Base-by-base conservation (phyloP, 2,797 vertebrate genomes). In the Carduelis carduelis region DNA sequence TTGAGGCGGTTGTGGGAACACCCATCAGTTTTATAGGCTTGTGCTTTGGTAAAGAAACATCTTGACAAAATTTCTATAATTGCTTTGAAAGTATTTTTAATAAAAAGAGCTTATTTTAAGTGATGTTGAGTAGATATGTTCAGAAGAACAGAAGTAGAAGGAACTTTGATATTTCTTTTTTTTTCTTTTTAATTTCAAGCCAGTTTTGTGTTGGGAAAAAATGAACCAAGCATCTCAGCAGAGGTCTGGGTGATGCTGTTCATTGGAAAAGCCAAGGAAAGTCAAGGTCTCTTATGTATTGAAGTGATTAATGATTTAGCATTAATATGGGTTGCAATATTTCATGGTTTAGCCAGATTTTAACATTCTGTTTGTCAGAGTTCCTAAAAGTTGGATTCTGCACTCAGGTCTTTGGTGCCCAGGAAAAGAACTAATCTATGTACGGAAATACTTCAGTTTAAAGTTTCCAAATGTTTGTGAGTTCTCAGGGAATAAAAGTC, bases 401-500 rank as follows among this genome's bases (percentile, higher is more conserved):
- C 12, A 52, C n/a, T 76, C 23, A 26, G 17, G 49, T 76, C 66
- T 93, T 90, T 79, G 65, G 94, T 81, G 56, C 41, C 18, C 0
- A 0, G 15, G 7, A 35, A 56, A 53, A 53, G 49, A 47, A 12
- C 11, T 8, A 60, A 69, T 44, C 17, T 8, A 5, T 69, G 39
- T 20, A 52, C 70, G 74, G 85, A 86, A 93, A 66, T 76, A 35
- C 44, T 89, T 95, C 63, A 39, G 14, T 47, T 76, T 76, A 78
- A 86, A 85, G 87, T 84, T 96, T 88, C 93, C 77, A 94, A 96
- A 82, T 89, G 65, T 83, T 79, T 92, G 9, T 65, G 76, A 89
- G 27, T 74, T 55, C 52, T 66, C 20, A 26, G 27, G 23, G 86
- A 76, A 88, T 28, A 59, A 23, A 94, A 78, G 32, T 52, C 16